These are phyloP conservation scores for Melanchra persicariae DNA, from an alignment of 2,888 invertebrate genomes.

Conservation along the genomic window DNA sequence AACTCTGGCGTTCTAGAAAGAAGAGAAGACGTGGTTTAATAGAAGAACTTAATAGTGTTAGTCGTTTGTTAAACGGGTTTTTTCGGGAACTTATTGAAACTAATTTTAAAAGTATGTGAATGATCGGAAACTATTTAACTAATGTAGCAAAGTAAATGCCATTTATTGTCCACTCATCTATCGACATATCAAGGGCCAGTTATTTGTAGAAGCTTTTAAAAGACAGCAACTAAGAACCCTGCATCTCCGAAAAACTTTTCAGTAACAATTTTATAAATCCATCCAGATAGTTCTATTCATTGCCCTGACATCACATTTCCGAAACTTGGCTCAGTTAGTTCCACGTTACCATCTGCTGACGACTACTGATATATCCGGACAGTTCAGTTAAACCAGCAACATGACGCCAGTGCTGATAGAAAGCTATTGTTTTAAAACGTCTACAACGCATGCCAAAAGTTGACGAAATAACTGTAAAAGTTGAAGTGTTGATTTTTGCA, in stretches of 20 bases:
- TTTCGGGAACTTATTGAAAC: too few species aligned
- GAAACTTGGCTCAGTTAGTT: conserved; percentile 61
- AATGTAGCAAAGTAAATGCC: too few species aligned
- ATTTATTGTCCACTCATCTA: too few species aligned
- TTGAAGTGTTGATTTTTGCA: conserved; percentile 51
- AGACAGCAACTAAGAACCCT: too few species aligned
- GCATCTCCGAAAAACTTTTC: too few species aligned
- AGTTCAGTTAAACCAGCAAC: conserved; percentile 48
- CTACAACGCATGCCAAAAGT: conserved; percentile 52
- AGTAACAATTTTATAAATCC: background rate
- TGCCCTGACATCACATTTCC: conserved; percentile 45
- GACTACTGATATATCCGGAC: conserved; percentile 43
- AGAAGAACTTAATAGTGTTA: too few species aligned
- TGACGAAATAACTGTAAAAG: conserved; percentile 31
- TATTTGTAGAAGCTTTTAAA: too few species aligned
- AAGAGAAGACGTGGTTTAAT: conserved; percentile 19
- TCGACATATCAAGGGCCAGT: too few species aligned
- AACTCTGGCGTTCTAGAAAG: conserved; percentile 88
- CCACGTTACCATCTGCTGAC: conserved; percentile 40
- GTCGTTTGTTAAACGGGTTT: too few species aligned
- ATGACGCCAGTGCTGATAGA: conserved; percentile 52
- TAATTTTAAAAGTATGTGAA: too few species aligned
- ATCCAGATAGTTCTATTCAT: conserved; percentile 30
- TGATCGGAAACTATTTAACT: too few species aligned
- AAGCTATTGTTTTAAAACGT: conserved; percentile 54